Evolutionary conservation across 2,797 vertebrate genomes (phyloP).

Genomic region (Diglossa cyanea): DNA sequence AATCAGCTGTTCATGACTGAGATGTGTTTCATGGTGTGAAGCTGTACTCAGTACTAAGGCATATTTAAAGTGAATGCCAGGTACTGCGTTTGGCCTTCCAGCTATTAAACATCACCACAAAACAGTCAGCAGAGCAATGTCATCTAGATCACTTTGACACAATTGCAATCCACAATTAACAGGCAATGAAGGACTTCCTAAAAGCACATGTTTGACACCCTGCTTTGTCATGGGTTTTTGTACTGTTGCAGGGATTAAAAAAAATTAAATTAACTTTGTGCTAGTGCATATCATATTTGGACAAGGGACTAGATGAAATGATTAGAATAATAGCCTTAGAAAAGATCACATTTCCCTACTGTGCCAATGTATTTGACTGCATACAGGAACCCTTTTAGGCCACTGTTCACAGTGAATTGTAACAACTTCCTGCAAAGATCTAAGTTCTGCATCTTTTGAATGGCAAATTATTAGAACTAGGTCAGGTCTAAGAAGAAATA

Average conservation of each 20-base stretch:
- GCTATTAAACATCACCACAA: slow-evolving; percentile 41
- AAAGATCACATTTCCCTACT: slow-evolving; percentile 69
- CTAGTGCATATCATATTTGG: slow-evolving; percentile 69
- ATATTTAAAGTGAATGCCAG: background rate
- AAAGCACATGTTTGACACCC: slow-evolving; percentile 41
- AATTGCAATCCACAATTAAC: slow-evolving; percentile 51
- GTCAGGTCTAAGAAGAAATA: slow-evolving; percentile 58
- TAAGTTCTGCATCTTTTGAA: slow-evolving; percentile 55
- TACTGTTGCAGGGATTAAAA: slow-evolving; percentile 58
- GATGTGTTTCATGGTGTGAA: background rate
- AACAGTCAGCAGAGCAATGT: slow-evolving; percentile 42
- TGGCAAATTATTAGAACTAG: slow-evolving; percentile 57
- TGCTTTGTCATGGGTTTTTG: slow-evolving; percentile 66
- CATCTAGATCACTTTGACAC: slow-evolving; percentile 36
- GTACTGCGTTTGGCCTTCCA: slow-evolving; percentile 11
- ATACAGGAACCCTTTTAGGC: slow-evolving; percentile 36
- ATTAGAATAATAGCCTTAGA: slow-evolving; percentile 71
- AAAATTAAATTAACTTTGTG: slow-evolving; percentile 69
- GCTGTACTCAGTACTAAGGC: background rate
- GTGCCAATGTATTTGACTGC: slow-evolving; percentile 40
- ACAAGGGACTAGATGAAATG: slow-evolving; percentile 71
- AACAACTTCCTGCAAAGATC: slow-evolving; percentile 71
- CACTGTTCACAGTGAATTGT: slow-evolving; percentile 60
- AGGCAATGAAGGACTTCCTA: slow-evolving; percentile 55
- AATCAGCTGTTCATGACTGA: background rate